phyloP scores from a whole-genome alignment of 2,113 vertebrate species.

The Larimichthys polyactis region DNA sequence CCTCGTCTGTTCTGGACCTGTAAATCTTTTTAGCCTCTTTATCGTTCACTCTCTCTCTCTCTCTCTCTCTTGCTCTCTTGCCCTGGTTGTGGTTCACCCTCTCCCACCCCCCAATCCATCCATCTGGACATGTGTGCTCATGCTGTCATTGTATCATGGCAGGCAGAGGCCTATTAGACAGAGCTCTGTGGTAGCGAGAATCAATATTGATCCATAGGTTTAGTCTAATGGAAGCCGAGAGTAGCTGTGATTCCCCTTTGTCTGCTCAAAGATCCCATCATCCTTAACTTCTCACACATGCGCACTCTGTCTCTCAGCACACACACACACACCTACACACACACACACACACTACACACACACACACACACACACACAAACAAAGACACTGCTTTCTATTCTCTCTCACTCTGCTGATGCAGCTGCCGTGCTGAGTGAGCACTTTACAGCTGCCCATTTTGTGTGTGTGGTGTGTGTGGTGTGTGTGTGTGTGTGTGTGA shows the following conservation, averaged over 20 bases:
- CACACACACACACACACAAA: constrained; percentile 40
- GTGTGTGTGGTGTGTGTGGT: constrained; percentile 24
- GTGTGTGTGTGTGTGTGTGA: constrained; percentile 24
- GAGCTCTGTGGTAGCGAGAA: constrained; percentile 70
- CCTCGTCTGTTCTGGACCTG: constrained; percentile 27
- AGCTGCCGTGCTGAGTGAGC: constrained; percentile 68
- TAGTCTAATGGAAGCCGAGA: constrained; percentile 81
- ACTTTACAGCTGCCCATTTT: constrained; percentile 67
- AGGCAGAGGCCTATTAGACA: constrained; percentile 73
- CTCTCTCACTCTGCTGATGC: constrained; percentile 72
- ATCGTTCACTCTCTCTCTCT: constrained; percentile 10
- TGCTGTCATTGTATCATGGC: constrained; percentile 75
- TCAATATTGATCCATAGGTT: constrained; percentile 81
- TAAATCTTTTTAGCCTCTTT: constrained; percentile 52
- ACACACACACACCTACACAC: neutral
- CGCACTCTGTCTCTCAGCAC: constrained; percentile 20
- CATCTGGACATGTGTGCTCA: constrained; percentile 73
- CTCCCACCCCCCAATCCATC: constrained; percentile 49
- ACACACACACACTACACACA: constrained; percentile 19
- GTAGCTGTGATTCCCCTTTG: constrained; percentile 75
- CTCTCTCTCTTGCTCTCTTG: constrained; percentile 31
- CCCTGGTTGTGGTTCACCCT: constrained; percentile 37
- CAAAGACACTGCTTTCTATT: constrained; percentile 63
- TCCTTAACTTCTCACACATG: constrained; percentile 64
- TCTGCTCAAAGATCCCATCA: constrained; percentile 75